Base-by-base conservation (phyloP, 1,140 invertebrate species). In the Halotydeus destructor region DNA sequence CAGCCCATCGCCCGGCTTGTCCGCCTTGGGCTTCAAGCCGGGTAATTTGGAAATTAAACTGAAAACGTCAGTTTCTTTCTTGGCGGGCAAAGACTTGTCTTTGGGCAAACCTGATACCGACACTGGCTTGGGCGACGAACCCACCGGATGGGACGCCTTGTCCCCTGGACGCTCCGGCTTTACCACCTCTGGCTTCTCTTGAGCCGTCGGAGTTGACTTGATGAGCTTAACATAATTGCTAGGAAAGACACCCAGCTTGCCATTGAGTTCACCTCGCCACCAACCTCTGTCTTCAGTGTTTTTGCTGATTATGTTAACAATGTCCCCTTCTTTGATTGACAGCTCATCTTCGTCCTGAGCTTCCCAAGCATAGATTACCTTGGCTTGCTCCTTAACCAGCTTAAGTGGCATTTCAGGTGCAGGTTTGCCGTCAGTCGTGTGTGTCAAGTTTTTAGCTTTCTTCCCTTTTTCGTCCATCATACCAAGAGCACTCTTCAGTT, bases 331-430 rank as follows among this genome's bases (percentile, higher is more conserved):
- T 45, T 68, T 70, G 24, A 98, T 61, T 2, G 75, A 76, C 43
- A 98, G 60, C 61, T 97, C 91, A 64, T 97, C 91, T 14, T 85
- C 79, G 57, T 96, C 93, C 48, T 75, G 72, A 9, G 86, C 81
- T 38, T 73, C 67, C 60, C 96, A 97, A 3, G 83, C 74, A 61
- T 74, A 96, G 41, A 88, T 63, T 16, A 85, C 89, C 30, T 74
- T 69, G 51, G 83, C 93, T 49, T 71, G 60, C 60, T 83, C 79
- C 49, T 74, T 60, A 19, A 62, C 65, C 5, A 62, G 63, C 66
- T 30, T 66, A 30, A 64, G 64, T 27, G 64, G 64, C 19, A 66
- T 46, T 35, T 57, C 51, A 4, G 64, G 64, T 31, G 62, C 58
- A 23, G 26, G 5, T 42, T 51, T 50, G 34, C 43, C 33, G 18